A percentile compares a stretch with the other conserved stretches of the same genome.
Conservation (phyloP, 2,888 invertebrate species). For the Hyposoter dolosus region DNA sequence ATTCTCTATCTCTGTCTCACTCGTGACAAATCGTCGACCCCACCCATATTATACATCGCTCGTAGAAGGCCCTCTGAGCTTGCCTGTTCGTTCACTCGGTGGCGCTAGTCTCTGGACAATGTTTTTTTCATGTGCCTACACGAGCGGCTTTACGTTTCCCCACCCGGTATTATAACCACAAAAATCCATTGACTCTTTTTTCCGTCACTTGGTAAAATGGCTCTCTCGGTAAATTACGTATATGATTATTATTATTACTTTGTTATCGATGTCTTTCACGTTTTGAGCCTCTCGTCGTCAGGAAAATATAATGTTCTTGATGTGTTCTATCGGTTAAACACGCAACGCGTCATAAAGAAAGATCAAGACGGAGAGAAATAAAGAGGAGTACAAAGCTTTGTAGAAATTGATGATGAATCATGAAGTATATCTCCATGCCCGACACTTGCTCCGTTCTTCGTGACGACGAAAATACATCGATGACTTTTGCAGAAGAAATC, state of each 20-base stretch:
- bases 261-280: slow-evolving; percentile 27
- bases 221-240: slow-evolving; percentile 11
- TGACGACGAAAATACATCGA: slow-evolving; percentile 17
- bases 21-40: slow-evolving; percentile 55
- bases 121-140: slow-evolving; percentile 9
- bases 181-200: slow-evolving; percentile 29
- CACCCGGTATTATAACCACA: slow-evolving; percentile 17
- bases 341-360: slow-evolving; percentile 29
- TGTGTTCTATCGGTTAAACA: not conserved
- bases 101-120: slow-evolving; percentile 36
- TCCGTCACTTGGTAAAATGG: slow-evolving; percentile 45
- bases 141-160: slow-evolving; percentile 21
- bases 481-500: slow-evolving; percentile 8
- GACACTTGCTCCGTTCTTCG: slow-evolving; percentile 47
- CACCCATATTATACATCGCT: slow-evolving; percentile 53
- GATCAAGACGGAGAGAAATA: slow-evolving; percentile 12
- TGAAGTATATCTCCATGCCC: slow-evolving; percentile 37
- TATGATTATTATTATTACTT: not conserved
- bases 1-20: slow-evolving; percentile 49
- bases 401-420: slow-evolving; percentile 51
- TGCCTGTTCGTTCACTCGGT: slow-evolving; percentile 18
- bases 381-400: slow-evolving; percentile 13
- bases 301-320: slow-evolving; percentile 5
- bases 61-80: slow-evolving; percentile 43
- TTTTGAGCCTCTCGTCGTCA: slow-evolving; percentile 2